These are phyloP conservation scores for Acromyrmex echinatior DNA, from an alignment of 1,140 invertebrate species.

Conservation along the genomic window DNA sequence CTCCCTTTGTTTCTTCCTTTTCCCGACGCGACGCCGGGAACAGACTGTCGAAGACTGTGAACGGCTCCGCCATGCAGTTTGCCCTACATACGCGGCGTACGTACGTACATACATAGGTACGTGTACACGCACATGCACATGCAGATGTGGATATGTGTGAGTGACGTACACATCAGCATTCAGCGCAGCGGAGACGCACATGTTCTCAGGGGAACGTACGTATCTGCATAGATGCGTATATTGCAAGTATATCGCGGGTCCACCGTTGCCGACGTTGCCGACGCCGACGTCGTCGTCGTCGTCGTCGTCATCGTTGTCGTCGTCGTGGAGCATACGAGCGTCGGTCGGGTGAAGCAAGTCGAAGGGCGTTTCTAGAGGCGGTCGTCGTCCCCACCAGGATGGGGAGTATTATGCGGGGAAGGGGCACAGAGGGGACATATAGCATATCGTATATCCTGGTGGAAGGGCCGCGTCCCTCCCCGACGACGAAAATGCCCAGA, in stretches of 20 bases:
- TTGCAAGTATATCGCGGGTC: slow-evolving; percentile 52
- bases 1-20: slow-evolving; percentile 28
- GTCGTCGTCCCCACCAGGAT: slow-evolving; percentile 82
- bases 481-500: slow-evolving; percentile 57
- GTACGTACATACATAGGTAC: not conserved
- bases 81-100: slow-evolving; percentile 24
- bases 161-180: not conserved
- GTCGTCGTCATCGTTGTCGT: slow-evolving; percentile 31
- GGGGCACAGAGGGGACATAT: slow-evolving; percentile 69
- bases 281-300: slow-evolving; percentile 26
- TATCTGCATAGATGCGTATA: slow-evolving; percentile 54
- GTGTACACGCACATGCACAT: slow-evolving; percentile 9
- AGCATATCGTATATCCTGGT: slow-evolving; percentile 64
- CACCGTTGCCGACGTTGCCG: slow-evolving; percentile 47
- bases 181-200: not conserved
- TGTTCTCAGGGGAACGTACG: not conserved
- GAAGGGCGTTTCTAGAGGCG: slow-evolving; percentile 87
- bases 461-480: slow-evolving; percentile 73
- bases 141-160: slow-evolving; percentile 39
- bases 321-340: slow-evolving; percentile 51
- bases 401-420: slow-evolving; percentile 71
- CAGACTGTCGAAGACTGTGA: slow-evolving; percentile 58
- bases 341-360: slow-evolving; percentile 70
- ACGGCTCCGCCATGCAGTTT: slow-evolving; percentile 46
- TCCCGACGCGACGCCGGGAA: slow-evolving; percentile 33